Evolutionary conservation across 2,797 vertebrate species (phyloP), one percentile per base, ranked within the genome.

Genomic region (Calcarius lapponicus): DNA sequence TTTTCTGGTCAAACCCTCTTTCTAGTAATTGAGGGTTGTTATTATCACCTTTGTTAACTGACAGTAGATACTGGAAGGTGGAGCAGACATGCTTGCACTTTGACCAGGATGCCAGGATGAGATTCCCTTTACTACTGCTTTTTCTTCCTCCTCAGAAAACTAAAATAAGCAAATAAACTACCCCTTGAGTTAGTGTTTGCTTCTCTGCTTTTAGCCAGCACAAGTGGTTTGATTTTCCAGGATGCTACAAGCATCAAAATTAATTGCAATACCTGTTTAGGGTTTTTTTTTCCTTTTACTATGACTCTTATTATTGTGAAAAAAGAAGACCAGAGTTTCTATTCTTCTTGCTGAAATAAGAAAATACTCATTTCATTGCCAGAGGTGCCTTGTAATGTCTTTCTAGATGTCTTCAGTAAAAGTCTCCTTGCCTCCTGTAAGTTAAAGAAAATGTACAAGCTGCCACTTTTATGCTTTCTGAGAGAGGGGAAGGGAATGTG

Each of bases 321-420:
- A 82, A 94, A 86, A 42, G 48, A 80, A 75, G 64, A 19, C 8
- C 20, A 45, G 74, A 43, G 14, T 81, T 93, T 90, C 90, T 90
- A 50, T 84, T 92, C 80, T 86, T 89, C 87, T 82, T 88, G 56
- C 34, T 88, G 82, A 91, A 94, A 95, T 81, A 86, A 86, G 80
- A 53, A 93, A 83, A 90, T 67, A 82, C 66, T 94, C 43, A 75
- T 80, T 92, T 64, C 72, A 48, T 95, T 90, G 92, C 80, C 91
- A 81, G 90, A 94, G 73, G 82, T 94, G 62, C 32, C 70, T 80
- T 76, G 31, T 80, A 92, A 91, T 95, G 71, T 80, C 51, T 88
- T 93, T 93, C 56, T 40, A 76, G 80, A 42, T 73, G 57, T 84
- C 80, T 84, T 92, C 91, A 76, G 66, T 86, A 88, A 54, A 88